These are phyloP conservation scores for Spermophilus dauricus DNA, from an alignment of 2,113 vertebrate species.

Conservation along the genomic window DNA sequence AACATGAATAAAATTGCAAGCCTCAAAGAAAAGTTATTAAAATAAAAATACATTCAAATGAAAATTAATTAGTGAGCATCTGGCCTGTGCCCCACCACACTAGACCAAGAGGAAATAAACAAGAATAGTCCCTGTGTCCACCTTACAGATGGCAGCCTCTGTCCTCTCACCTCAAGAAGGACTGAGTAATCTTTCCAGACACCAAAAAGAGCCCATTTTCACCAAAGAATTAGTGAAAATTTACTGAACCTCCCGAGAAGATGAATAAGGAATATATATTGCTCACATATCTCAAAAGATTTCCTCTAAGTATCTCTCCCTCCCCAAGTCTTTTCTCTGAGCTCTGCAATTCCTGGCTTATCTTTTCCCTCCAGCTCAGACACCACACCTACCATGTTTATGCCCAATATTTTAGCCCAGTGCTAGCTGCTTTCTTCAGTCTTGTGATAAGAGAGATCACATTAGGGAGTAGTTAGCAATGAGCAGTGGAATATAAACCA, in stretches of 20 bases:
- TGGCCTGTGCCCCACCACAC: not conserved
- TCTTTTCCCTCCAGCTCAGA: not conserved
- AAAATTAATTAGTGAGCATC: not conserved
- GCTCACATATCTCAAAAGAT: not conserved
- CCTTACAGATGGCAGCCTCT: not conserved
- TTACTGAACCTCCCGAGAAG: not conserved
- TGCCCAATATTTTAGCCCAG: not conserved
- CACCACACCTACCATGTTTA: not conserved
- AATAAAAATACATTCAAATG: not conserved
- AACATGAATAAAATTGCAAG: not conserved
- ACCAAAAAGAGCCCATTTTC: not conserved
- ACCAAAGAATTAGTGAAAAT: not conserved
- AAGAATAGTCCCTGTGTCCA: not conserved
- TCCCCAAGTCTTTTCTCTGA: not conserved
- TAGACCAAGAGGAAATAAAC: not conserved
- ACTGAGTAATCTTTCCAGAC: conserved; percentile 12
- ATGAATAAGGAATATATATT: not conserved
- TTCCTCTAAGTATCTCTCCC: not conserved
- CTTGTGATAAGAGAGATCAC: not conserved
- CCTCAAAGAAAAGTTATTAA: not conserved
- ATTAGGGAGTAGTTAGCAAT: too few relatives aligned
- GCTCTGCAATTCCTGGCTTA: not conserved
- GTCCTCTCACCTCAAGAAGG: not conserved
- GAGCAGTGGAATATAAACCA: too few relatives aligned
- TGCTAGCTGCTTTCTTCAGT: not conserved